Evolutionary conservation across 1,140 invertebrate genomes (phyloP).

Genomic region (Procambarus virginalis): DNA sequence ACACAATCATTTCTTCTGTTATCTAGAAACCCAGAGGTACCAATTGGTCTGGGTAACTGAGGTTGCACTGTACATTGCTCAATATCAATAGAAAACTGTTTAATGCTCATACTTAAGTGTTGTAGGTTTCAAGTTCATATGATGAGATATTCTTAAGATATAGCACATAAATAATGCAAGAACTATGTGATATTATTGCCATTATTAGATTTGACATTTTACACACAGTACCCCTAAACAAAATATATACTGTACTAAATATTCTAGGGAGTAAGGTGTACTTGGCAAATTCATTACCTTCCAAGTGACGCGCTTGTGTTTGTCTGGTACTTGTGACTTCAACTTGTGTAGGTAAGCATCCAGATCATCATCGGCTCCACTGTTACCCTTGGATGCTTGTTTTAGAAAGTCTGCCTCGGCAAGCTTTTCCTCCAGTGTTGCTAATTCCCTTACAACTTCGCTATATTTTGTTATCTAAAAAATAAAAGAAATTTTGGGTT

Average conservation of each 20-base stretch:
- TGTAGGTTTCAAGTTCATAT: no score
- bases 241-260: background rate
- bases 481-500: background rate
- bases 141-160: no score
- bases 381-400: background rate
- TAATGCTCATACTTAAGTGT: no score
- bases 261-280: background rate
- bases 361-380: slow-evolving; percentile 79
- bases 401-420: slow-evolving; percentile 73
- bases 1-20: no score
- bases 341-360: slow-evolving; percentile 85
- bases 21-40: no score
- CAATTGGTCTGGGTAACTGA: no score
- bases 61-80: no score
- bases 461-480: slow-evolving; percentile 82
- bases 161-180: no score
- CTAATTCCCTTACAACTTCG: slow-evolving; percentile 78
- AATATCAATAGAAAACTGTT: no score
- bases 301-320: slow-evolving; percentile 76
- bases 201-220: no score
- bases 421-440: slow-evolving; percentile 79
- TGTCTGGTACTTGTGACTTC: slow-evolving; percentile 75
- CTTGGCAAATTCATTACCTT: slow-evolving; percentile 73
- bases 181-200: no score
- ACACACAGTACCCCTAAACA: no score